Percentiles rank a stretch among this genome's conserved stretches.
Evolutionary conservation across 92 coral and sea anemone genomes (phyloP).

Genomic region (Paramuricea clavata): DNA sequence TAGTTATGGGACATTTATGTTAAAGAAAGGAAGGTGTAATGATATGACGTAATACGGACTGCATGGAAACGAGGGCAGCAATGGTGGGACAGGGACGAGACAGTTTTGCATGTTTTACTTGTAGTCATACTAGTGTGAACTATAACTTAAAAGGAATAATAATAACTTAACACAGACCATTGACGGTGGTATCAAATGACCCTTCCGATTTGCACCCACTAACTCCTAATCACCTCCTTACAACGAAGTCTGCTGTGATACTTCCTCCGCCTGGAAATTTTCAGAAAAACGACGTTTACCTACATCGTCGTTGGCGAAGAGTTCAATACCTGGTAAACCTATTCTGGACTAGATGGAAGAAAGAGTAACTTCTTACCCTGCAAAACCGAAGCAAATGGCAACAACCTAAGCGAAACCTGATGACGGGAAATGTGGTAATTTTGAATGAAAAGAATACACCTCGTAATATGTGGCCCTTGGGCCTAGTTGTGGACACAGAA

Average conservation of each 20-base stretch:
- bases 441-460: constrained; percentile 32
- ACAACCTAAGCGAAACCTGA: constrained; percentile 17
- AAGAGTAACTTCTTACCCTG: constrained; percentile 43
- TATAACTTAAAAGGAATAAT: too few relatives aligned
- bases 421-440: constrained; percentile 27
- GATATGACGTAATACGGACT: too few relatives aligned
- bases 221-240: constrained; percentile 64
- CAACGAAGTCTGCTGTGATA: constrained; percentile 59
- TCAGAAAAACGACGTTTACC: constrained; percentile 58
- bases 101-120: too few relatives aligned
- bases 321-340: constrained; percentile 49
- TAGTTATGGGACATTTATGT: too few relatives aligned
- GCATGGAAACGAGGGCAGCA: too few relatives aligned
- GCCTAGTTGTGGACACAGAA: constrained; percentile 24
- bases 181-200: constrained; percentile 43
- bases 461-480: constrained; percentile 34
- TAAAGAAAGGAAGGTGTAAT: too few relatives aligned
- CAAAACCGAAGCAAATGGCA: constrained; percentile 53
- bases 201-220: constrained; percentile 62
- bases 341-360: constrained; percentile 61
- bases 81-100: too few relatives aligned
- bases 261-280: constrained; percentile 72
- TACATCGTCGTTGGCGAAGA: constrained; percentile 62
- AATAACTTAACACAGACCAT: too few relatives aligned
- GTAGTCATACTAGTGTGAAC: too few relatives aligned